Evolutionary conservation across 2,888 invertebrate genomes (phyloP), one percentile per base, ranked within the genome.

Genomic region (Melikaiella ostensackeni): DNA sequence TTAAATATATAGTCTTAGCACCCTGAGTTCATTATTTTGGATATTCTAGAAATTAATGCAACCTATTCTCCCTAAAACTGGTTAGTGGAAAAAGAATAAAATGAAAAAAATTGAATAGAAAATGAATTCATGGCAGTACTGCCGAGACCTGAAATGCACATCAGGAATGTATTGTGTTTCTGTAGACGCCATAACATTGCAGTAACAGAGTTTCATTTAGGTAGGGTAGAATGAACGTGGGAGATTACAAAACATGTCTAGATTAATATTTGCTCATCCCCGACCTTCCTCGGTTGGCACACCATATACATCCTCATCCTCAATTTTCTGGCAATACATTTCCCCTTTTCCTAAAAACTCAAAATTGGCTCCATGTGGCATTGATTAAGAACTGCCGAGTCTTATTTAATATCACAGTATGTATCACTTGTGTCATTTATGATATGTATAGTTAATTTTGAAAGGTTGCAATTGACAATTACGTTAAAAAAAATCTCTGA

Each of bases 211-310:
- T 90, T 90, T 87, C 89, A 89, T 91, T 90, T 85, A 84, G 82
- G 86, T 86, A 87, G 83, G 77, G 77, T 86, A 88, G 85, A 86
- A 83, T 83, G 84, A 81, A 83, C 77, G 86, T 78, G 78, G 86
- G 87, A 89, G 89, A 90, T 89, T 89, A 86, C 90, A 89, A 90
- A 91, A 90, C 89, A 88, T 90, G 90, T 88, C 91, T 90, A 91
- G 91, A 91, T 91, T 91, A 91, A 91, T 91, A 89, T 90, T 90
- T 91, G 91, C 91, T 90, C 91, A 89, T 90, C 84, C 89, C 87
- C 81, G 81, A 80, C 80, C 81, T 81, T 81, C 84, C 80, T 80
- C 80, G 80, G 78, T 76, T 81, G 81, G 82, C 82, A 9, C 24
- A 19, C 27, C 19, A 66, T 42, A 66, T 16, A 66, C 64, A 42